Evolutionary conservation across 1,140 invertebrate genomes (phyloP).

Genomic region (Solenopsis invicta): DNA sequence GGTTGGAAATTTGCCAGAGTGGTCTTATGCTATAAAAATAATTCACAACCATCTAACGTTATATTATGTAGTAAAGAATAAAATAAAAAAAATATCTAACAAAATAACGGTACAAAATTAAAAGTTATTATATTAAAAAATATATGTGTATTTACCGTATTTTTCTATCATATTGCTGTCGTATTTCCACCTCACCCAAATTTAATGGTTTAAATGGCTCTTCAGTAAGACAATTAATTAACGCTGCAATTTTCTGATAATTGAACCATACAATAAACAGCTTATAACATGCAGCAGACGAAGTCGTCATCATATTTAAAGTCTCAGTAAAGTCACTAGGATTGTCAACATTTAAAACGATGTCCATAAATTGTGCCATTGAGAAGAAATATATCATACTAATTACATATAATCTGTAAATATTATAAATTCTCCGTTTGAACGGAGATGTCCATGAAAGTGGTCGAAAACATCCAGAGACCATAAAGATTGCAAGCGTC

Average conservation of each 20-base stretch:
- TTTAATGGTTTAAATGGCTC: constrained; percentile 53
- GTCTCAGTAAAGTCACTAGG: constrained; percentile 68
- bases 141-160: constrained; percentile 66
- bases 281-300: constrained; percentile 61
- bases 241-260: constrained; percentile 38
- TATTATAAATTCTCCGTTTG: constrained; percentile 26
- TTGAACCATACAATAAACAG: constrained; percentile 42
- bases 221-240: constrained; percentile 33
- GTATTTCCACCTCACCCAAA: constrained; percentile 61
- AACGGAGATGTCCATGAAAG: constrained; percentile 36
- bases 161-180: constrained; percentile 49
- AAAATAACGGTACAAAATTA: neutral
- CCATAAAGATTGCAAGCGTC: neutral
- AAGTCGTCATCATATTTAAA: constrained; percentile 67
- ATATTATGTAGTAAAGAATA: too few relatives aligned
- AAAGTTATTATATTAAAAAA: neutral
- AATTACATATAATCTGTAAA: constrained; percentile 13
- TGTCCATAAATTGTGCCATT: constrained; percentile 37
- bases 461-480: constrained; percentile 54
- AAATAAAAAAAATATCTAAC: neutral
- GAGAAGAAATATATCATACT: neutral
- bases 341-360: constrained; percentile 34
- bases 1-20: too few relatives aligned
- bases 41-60: too few relatives aligned
- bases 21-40: too few relatives aligned